Base-by-base conservation (phyloP, 2,797 vertebrate species). In the Pitangus sulphuratus region DNA sequence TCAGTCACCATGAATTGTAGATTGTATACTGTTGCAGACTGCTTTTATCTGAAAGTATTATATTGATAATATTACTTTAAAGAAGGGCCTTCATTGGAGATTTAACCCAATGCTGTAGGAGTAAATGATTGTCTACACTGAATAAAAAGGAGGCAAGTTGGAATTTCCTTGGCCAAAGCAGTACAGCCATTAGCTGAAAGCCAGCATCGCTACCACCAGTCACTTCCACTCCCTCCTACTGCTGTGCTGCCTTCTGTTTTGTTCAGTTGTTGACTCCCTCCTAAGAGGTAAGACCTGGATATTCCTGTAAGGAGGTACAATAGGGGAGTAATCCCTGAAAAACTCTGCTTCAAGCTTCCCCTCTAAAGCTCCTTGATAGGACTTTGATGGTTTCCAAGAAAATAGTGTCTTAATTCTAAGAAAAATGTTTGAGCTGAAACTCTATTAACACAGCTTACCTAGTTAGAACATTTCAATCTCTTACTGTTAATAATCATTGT, bases 401-500 rank as follows among this genome's bases (percentile, higher is more conserved):
- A 91, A 60, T 4, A 60, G 40, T 53, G 48, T 47, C 68, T 75
- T 84, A 76, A 33, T 12, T 37, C 15, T 56, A 85, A 62, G 54
- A 92, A 71, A 56, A 87, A 89, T 37, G 40, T 40, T 50, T 68
- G 68, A 92, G 70, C 81, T 56, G 14, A 91, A 82, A 64, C 15
- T 64, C 62, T 62, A 65, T 84, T 69, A 92, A 71, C 50, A 94
- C 31, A 45, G 28, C 79, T 62, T 82, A 94, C 45, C 74, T 64
- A 69, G 57, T 87, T 50, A 93, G 61, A 17, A 9, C 62, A 89
- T 84, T 95, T 96, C 45, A 77, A 51, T 74, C 37, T 68, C n/a
- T 84, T 81, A 76, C 74, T 84, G 54, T 26, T 76, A 87, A 90
- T 92, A 91, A 92, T 82, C 60, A 84, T 47, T 79, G 25, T 47